Evolutionary conservation across 2,113 vertebrate genomes (phyloP), one percentile per base, ranked within the genome.

Genomic region (Geococcyx californianus): DNA sequence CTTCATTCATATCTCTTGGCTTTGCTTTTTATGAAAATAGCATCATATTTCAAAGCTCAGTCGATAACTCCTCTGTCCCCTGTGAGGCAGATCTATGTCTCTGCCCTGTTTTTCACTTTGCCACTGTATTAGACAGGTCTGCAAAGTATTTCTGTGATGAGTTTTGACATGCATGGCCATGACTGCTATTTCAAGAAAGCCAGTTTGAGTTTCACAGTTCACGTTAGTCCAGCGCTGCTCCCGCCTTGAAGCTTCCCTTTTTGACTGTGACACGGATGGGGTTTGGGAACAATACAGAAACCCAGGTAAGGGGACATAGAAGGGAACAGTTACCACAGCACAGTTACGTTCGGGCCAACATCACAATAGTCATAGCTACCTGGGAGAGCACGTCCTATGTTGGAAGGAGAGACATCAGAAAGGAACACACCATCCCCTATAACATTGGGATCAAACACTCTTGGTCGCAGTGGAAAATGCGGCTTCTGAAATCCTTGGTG

Each of bases 361-460:
- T 24, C 9, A 3, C 66, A 36, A 63, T 5, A 52, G 59, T 36
- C 45, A 68, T 47, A 90, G 55, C 5, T 97, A 99, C 99, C 98
- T 98, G 98, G 96, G 58, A 98, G 97, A 75, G 94, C 42, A 94
- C 95, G 96, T 6, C 98, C 97, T 91, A 97, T 97, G 93, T 95
- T 97, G 75, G 97, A 97, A 33, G 97, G 95, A 94, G 96, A 98
- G 93, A 98, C 98, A 95, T 99, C 98, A 12, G 97, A 98, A 90
- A 98, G 91, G 84, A 97, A 98, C 40, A 97, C 98, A 11, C 98
- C 95, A 97, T 99, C 98, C 97, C 98, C 98, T 97, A 98, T 98
- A 95, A 99, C 97, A 96, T 98, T 98, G 78, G 98, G 98, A 97
- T 99, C 98, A 97, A 98, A 98, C 72, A 79, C 93, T 69, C 95